Evolutionary conservation across 2,888 invertebrate species (phyloP).

Genomic region (Spilosoma lubricipeda): DNA sequence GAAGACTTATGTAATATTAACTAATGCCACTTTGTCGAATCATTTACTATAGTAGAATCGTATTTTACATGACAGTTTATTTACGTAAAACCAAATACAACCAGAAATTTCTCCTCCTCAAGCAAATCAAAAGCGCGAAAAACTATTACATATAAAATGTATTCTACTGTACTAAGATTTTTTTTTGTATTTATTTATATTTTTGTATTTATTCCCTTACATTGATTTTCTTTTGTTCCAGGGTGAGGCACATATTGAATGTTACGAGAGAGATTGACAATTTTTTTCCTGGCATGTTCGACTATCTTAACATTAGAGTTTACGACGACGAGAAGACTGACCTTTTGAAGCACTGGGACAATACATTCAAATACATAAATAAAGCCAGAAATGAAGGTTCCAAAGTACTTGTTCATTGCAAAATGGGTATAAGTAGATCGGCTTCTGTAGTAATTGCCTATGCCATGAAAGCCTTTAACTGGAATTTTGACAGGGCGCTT

Average conservation of each 20-base stretch:
- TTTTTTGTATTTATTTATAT: neutral
- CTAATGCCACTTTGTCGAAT: slow-evolving; percentile 1
- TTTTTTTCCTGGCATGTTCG: slow-evolving; percentile 98
- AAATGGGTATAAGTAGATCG: slow-evolving; percentile 99
- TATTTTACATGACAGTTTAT: slow-evolving; percentile 1
- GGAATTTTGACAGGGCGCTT: slow-evolving; percentile 95
- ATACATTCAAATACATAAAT: slow-evolving; percentile 98
- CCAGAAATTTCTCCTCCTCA: neutral
- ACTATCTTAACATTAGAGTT: slow-evolving; percentile 98
- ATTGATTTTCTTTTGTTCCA: slow-evolving; percentile 77
- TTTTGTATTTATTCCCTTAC: neutral
- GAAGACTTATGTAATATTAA: slow-evolving; percentile 11
- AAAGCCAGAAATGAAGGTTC: slow-evolving; percentile 96
- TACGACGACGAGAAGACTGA: slow-evolving; percentile 99
- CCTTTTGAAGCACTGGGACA: slow-evolving; percentile 98
- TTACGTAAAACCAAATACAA: neutral
- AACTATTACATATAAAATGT: neutral
- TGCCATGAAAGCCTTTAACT: slow-evolving; percentile 98
- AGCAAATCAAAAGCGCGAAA: neutral
- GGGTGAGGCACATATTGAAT: slow-evolving; percentile 98
- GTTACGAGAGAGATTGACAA: slow-evolving; percentile 99
- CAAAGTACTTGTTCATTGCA: slow-evolving; percentile 99
- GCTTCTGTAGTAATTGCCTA: slow-evolving; percentile 99
- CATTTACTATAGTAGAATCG: slow-evolving; percentile 1
- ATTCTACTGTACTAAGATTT: neutral